Evolutionary conservation across 2,797 vertebrate genomes (phyloP).

Genomic region (Anguilla obscura): DNA sequence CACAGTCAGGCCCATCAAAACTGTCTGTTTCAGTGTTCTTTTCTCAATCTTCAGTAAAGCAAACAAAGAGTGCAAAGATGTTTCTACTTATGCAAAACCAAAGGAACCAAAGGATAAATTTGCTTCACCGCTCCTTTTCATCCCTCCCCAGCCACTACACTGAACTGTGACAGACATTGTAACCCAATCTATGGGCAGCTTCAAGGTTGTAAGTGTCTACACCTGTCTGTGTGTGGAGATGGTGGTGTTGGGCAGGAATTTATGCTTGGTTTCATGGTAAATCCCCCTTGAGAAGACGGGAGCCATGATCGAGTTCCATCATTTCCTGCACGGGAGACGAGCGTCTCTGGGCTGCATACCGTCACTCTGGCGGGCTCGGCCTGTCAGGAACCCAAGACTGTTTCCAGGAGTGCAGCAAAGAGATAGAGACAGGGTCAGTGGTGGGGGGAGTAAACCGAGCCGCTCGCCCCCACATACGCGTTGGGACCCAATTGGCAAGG

Average conservation of each 20-base stretch:
- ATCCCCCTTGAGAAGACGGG: slow-evolving; percentile 68
- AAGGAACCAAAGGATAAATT: slow-evolving; percentile 12
- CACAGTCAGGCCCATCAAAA: slow-evolving; percentile 50
- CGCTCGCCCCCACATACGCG: slow-evolving; percentile 62
- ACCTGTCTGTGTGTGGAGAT: slow-evolving; percentile 33
- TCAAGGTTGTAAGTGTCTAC: not conserved
- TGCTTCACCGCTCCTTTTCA: not conserved
- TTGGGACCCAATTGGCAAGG: slow-evolving; percentile 62
- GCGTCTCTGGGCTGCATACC: slow-evolving; percentile 68
- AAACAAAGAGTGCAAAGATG: not conserved
- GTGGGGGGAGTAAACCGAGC: slow-evolving; percentile 65
- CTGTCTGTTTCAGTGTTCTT: slow-evolving; percentile 55
- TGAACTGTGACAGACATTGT: slow-evolving; percentile 40
- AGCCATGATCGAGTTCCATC: slow-evolving; percentile 75
- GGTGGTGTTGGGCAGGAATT: slow-evolving; percentile 49
- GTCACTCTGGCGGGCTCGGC: slow-evolving; percentile 62
- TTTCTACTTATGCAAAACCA: slow-evolving; percentile 39
- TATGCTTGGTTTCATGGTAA: slow-evolving; percentile 64
- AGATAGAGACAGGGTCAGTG: slow-evolving; percentile 72
- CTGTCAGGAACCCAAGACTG: slow-evolving; percentile 71
- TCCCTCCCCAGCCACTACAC: slow-evolving; percentile 16
- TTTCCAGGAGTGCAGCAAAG: slow-evolving; percentile 70
- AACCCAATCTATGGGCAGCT: slow-evolving; percentile 30
- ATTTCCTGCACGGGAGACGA: slow-evolving; percentile 76
- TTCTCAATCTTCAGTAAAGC: slow-evolving; percentile 43